Evolutionary conservation across 2,113 vertebrate genomes (phyloP), one percentile per base, ranked within the genome.

Genomic region (Percina caprodes): DNA sequence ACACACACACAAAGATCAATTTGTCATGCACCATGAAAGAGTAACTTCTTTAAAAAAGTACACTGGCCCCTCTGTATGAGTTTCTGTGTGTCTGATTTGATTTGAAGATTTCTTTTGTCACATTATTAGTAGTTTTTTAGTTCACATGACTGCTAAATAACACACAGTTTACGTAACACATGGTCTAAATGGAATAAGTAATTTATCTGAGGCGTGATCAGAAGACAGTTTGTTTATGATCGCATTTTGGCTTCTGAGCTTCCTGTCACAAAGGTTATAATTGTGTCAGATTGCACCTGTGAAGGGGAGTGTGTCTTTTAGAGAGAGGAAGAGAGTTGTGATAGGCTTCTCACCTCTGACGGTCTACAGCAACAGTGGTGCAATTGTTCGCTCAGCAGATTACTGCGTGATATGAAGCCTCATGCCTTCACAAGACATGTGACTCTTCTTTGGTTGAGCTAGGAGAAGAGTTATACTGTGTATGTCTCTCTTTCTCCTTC

Each of bases 331-430:
- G 56, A 52, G 58, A 52, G 62, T 21, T 26, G 62, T 67, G 78
- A 79, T 61, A 14, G 61, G 51, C 75, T 56, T 82, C 77, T 83
- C 79, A 85, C 88, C 90, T 84, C 85, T 60, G 67, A 84, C 55
- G 73, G 74, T 66, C 65, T 55, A 42, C 79, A 69, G 52, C 71
- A 81, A 92, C 91, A 92, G 68, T 82, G 67, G 66, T 8, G 11
- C 24, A 55, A 82, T 91, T 92, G 92, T 93, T 89, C 80, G 69
- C 69, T 86, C 74, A 70, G 83, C 77, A 86, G 85, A 80, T 89
- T 60, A 80, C 73, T 83, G 91, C 86, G 88, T 89, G 88, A 91
- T 89, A 83, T 59, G 77, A 86, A 89, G 84, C 89, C 88, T 89
- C 88, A 82, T 89, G 90, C 74, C 69, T 80, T 71, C 70, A 77